Evolutionary conservation across 2,113 vertebrate genomes (phyloP).

Genomic region (Phylloscopus trochilus): DNA sequence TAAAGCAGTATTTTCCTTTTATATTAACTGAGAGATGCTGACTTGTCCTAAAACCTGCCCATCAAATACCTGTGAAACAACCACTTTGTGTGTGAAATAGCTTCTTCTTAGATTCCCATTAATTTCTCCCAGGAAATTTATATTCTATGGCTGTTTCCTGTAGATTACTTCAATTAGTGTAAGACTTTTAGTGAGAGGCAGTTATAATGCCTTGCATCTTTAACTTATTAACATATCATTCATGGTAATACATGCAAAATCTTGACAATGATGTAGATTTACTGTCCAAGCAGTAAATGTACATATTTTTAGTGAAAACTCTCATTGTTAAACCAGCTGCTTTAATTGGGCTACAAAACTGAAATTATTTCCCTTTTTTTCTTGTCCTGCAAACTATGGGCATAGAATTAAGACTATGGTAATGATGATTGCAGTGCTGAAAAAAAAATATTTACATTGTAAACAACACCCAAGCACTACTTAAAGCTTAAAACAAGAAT

Average conservation of each 20-base stretch:
- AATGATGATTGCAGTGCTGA: neutral
- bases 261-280: neutral
- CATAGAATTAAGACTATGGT: neutral
- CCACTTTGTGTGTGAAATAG: neutral
- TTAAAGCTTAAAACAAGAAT: conserved; percentile 15
- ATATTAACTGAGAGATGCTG: neutral
- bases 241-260: neutral
- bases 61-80: neutral
- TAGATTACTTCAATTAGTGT: neutral
- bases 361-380: conserved; percentile 3
- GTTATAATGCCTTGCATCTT: neutral
- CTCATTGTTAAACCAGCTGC: neutral
- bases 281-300: neutral
- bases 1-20: neutral
- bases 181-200: neutral
- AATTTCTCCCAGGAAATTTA: neutral
- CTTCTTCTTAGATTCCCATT: neutral
- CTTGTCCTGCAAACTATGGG: neutral
- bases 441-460: conserved; percentile 45
- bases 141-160: neutral
- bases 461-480: neutral
- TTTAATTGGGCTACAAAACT: neutral
- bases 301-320: neutral
- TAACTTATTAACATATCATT: neutral
- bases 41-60: neutral